phyloP scores from a whole-genome alignment of 2,888 invertebrate genomes.

The Tetranychus truncatus region DNA sequence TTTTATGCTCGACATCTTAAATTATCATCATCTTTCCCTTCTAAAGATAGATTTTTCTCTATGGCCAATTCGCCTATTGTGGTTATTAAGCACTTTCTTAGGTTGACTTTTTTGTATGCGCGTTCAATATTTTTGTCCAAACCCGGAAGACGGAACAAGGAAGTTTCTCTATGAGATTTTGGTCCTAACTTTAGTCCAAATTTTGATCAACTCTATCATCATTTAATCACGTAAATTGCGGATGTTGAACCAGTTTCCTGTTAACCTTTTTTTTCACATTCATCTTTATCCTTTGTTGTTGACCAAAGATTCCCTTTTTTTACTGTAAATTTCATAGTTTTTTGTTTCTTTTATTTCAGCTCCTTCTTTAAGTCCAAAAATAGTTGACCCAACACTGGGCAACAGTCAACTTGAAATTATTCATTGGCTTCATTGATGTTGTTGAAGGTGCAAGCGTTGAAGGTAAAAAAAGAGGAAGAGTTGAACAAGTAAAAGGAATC shows the following conservation, averaged over 20 bases:
- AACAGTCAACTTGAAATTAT: too few relatives aligned
- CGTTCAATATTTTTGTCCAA: not conserved
- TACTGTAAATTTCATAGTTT: too few relatives aligned
- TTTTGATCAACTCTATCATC: not conserved
- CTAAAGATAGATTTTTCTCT: not conserved
- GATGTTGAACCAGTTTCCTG: too few relatives aligned
- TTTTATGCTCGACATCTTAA: not conserved
- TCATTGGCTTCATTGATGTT: too few relatives aligned
- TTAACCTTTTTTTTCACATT: too few relatives aligned
- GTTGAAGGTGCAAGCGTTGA: not conserved
- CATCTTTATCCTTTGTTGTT: too few relatives aligned
- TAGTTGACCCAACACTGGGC: too few relatives aligned
- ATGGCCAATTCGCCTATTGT: not conserved
- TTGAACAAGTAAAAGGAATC: not conserved
- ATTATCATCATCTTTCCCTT: not conserved
- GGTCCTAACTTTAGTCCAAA: not conserved
- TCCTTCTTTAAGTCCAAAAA: too few relatives aligned
- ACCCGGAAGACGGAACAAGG: conserved; percentile 1
- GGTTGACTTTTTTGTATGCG: too few relatives aligned
- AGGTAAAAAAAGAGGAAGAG: not conserved
- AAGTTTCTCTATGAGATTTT: not conserved
- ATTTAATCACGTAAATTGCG: not conserved
- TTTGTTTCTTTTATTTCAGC: too few relatives aligned
- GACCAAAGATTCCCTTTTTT: too few relatives aligned
- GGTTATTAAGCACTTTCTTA: too few relatives aligned